Percentiles rank a stretch among this genome's conserved stretches.
Conservation (phyloP, 2,888 invertebrate species). For the Netelia virgata region DNA sequence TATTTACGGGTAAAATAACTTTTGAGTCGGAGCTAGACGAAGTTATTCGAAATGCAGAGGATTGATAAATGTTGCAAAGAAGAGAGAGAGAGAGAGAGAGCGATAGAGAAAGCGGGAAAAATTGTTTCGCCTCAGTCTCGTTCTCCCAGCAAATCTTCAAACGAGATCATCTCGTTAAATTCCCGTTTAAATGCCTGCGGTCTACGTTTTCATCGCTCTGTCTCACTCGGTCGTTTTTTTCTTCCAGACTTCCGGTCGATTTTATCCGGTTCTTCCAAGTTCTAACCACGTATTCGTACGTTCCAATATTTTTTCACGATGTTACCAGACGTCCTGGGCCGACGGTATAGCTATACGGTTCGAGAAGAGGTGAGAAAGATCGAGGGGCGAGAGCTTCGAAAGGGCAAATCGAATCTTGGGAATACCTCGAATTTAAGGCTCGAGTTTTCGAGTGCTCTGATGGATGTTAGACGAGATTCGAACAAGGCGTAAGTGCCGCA, state of each 20-base stretch:
- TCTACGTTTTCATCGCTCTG: conserved; percentile 61
- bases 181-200: conserved; percentile 62
- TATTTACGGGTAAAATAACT: too few species aligned
- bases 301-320: conserved; percentile 43
- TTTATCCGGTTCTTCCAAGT: conserved; percentile 29
- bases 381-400: conserved; percentile 1
- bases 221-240: conserved; percentile 28
- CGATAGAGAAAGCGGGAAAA: background rate
- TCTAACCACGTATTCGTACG: conserved; percentile 13
- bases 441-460: conserved; percentile 37
- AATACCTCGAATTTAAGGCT: conserved; percentile 49
- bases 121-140: background rate
- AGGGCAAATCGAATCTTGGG: conserved; percentile 52
- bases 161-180: conserved; percentile 15
- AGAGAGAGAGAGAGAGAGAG: background rate
- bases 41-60: background rate
- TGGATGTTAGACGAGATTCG: conserved; percentile 31
- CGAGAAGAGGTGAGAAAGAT: background rate
- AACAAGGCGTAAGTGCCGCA: conserved; percentile 11
- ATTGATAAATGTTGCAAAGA: background rate
- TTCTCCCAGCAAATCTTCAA: background rate
- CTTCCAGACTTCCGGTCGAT: conserved; percentile 55
- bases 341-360: background rate
- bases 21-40: too few species aligned
- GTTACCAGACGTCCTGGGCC: conserved; percentile 8